Evolutionary conservation across 2,113 vertebrate species (phyloP).

Genomic region (Scopus umbretta): DNA sequence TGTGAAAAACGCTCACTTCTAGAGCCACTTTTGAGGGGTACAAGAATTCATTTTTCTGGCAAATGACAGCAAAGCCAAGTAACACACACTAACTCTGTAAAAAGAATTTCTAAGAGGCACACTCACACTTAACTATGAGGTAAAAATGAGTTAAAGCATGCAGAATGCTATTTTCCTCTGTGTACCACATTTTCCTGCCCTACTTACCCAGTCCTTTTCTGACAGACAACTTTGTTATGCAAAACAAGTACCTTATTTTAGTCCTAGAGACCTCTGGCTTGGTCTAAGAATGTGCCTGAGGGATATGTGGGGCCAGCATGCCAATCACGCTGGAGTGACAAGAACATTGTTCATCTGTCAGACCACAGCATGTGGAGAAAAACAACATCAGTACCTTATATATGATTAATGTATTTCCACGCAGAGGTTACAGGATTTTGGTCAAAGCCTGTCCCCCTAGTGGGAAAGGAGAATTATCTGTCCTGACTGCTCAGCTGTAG

Average conservation of each 20-base stretch:
- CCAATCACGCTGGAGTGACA: rapidly evolving
- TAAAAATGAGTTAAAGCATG: not conserved
- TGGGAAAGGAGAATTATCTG: not conserved
- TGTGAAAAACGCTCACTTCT: not conserved
- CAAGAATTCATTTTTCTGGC: not conserved
- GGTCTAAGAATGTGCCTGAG: not conserved
- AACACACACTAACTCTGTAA: not conserved
- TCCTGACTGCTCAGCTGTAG: not conserved
- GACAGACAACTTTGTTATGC: not conserved
- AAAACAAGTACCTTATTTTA: not conserved
- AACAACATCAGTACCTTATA: not conserved
- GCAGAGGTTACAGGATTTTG: not conserved
- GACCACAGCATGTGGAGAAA: not conserved
- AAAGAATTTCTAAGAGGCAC: not conserved
- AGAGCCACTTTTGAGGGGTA: not conserved
- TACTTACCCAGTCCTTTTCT: not conserved
- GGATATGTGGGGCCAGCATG: not conserved
- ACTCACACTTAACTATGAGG: not conserved
- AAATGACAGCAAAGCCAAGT: not conserved
- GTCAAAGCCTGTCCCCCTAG: not conserved
- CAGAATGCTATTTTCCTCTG: not conserved
- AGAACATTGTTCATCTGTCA: not conserved
- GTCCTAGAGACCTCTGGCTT: not conserved
- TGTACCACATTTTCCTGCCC: not conserved
- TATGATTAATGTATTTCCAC: not conserved